Evolutionary conservation across 2,888 invertebrate genomes (phyloP), one percentile per base, ranked within the genome.

Genomic region (Leptodirus hochenwartii): DNA sequence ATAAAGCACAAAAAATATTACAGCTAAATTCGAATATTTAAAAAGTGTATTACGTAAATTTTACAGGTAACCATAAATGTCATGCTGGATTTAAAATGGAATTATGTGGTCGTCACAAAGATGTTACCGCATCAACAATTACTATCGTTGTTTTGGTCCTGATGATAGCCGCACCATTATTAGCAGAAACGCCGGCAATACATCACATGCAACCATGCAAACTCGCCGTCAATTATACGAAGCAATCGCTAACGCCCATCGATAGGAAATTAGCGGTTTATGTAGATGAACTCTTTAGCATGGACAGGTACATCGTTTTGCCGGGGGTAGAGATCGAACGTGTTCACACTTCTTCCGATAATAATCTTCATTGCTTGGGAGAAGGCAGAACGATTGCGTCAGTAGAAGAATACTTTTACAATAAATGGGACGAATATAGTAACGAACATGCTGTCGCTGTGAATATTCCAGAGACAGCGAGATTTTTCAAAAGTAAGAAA

Each of bases 401-500:
- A 17, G 17, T 8, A 20, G 17, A 17, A 33, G 60, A 62, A 27
- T 64, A 69, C 45, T 46, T 71, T 36, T 51, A 63, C 34, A 62
- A 64, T 38, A 67, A 66, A 44, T 51, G 73, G 22, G 62, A 66
- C 39, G 55, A 62, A 40, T 72, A 66, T 44, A 56, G 66, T 3
- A 58, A 64, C 29, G 64, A 58, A 30, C 75, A 69, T 51, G 64
- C 64, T 25, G 45, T 79, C 15, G 66, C 69, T 16, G 65, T 80
- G 5, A 69, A 70, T 43, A 45, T 79, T 27, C 70, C 76, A 1
- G 66, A 71, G 46, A 66, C 72, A 8, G 73, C 72, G 1, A 60
- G 71, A 37, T 55, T 69, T 25, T 60, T 72, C 34, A 57, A 65
- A 47, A 67, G 71, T 71, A 53, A 60, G 61, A 62, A 50, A 13